phyloP scores from a whole-genome alignment of 2,888 invertebrate species.

The Perdita meconis region DNA sequence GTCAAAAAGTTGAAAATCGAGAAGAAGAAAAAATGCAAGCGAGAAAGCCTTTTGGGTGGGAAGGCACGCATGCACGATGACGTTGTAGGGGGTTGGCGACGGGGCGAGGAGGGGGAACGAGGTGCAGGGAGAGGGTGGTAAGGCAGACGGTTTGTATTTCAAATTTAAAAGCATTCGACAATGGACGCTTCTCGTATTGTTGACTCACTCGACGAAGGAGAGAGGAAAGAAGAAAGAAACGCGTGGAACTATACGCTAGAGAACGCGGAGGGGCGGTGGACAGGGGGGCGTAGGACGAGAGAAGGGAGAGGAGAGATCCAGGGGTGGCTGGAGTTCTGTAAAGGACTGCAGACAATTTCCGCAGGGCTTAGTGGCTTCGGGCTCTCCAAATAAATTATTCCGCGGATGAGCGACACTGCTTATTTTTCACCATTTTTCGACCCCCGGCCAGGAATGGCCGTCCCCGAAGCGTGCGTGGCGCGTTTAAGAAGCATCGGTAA shows the following conservation, averaged over 20 bases:
- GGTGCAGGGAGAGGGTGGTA: slow-evolving; percentile 57
- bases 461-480: slow-evolving; percentile 48
- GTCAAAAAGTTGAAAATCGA: slow-evolving; percentile 30
- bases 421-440: slow-evolving; percentile 74
- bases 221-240: slow-evolving; percentile 65
- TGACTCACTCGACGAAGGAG: slow-evolving; percentile 74
- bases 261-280: slow-evolving; percentile 44
- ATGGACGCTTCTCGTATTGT: slow-evolving; percentile 82
- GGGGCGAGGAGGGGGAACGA: slow-evolving; percentile 28
- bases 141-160: slow-evolving; percentile 82
- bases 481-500: slow-evolving; percentile 53
- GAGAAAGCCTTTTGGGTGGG: slow-evolving; percentile 53
- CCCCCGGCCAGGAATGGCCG: slow-evolving; percentile 38
- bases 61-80: slow-evolving; percentile 59
- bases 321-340: slow-evolving; percentile 77
- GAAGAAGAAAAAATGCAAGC: slow-evolving; percentile 49
- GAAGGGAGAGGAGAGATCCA: slow-evolving; percentile 57
- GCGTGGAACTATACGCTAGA: slow-evolving; percentile 46
- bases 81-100: slow-evolving; percentile 63
- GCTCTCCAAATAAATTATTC: slow-evolving; percentile 80
- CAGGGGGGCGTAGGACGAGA: slow-evolving; percentile 23
- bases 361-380: slow-evolving; percentile 79
- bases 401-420: slow-evolving; percentile 78
- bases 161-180: slow-evolving; percentile 84
- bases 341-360: slow-evolving; percentile 82